Conservation (phyloP, 2,113 vertebrate genomes). For the Addax nasomaculatus region DNA sequence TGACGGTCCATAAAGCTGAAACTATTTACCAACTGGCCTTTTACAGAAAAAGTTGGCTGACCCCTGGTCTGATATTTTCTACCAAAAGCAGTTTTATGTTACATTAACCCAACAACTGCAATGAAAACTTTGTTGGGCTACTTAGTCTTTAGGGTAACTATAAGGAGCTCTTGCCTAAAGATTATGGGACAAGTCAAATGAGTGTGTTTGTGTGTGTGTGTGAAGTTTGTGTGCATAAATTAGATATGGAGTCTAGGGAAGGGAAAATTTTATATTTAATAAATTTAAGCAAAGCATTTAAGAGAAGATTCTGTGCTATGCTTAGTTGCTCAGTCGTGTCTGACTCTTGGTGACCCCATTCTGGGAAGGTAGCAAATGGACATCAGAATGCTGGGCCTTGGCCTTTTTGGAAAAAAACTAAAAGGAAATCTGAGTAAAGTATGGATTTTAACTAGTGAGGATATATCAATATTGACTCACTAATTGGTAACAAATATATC, state of each 20-base stretch:
- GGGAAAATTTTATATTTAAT: not conserved
- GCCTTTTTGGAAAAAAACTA: not conserved
- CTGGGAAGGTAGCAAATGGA: not conserved
- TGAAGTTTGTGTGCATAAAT: not conserved
- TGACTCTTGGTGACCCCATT: not conserved
- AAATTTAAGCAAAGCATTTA: not conserved
- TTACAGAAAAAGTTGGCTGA: not conserved
- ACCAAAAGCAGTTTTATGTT: not conserved
- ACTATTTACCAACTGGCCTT: not conserved
- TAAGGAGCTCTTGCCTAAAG: not conserved
- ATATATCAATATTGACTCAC: not conserved
- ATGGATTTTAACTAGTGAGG: not conserved
- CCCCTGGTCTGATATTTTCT: not conserved
- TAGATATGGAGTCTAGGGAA: not conserved
- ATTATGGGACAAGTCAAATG: not conserved
- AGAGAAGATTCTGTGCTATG: not conserved
- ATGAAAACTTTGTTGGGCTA: not conserved
- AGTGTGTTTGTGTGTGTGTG: too few relatives aligned
- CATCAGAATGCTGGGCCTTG: not conserved
- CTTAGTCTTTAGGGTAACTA: not conserved
- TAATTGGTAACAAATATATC: not conserved
- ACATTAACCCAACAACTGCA: not conserved
- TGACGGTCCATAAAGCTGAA: not conserved
- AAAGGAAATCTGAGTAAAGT: not conserved
- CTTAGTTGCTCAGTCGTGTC: not conserved